Percentiles rank a stretch among this genome's conserved stretches.
phyloP scores from a whole-genome alignment of 1,140 invertebrate species.

The Caenorhabditis inopinata region DNA sequence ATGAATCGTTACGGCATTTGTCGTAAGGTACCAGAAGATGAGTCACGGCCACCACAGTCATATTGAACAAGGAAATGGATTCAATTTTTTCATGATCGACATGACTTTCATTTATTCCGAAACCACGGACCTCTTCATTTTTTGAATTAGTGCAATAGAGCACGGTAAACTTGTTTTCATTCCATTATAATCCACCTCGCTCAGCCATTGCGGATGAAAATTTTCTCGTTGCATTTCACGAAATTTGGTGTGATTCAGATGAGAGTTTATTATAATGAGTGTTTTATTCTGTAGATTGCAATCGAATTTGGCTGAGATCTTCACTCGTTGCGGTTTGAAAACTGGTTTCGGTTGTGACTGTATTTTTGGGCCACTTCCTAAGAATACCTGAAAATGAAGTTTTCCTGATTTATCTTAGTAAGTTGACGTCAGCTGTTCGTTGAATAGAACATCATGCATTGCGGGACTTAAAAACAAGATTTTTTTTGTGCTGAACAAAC shows the following conservation, averaged over 20 bases:
- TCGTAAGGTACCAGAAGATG: no score
- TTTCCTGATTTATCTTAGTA: not conserved
- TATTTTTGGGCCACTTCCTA: not conserved
- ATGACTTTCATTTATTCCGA: no score
- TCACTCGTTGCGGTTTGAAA: not conserved
- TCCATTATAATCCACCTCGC: not conserved
- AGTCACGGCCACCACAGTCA: no score
- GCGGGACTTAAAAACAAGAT: no score
- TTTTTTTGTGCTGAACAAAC: no score
- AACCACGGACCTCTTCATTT: no score
- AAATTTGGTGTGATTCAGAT: not conserved
- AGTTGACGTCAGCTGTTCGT: not conserved
- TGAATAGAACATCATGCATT: not conserved
- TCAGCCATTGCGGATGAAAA: not conserved
- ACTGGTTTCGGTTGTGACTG: not conserved
- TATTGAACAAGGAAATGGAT: no score
- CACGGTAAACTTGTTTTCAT: no score
- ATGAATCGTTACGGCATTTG: no score
- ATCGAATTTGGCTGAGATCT: not conserved
- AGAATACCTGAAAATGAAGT: not conserved
- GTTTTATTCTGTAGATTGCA: conserved; percentile 5
- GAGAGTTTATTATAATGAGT: not conserved
- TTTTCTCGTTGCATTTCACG: not conserved
- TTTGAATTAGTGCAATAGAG: no score
- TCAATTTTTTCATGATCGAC: no score